Base-by-base conservation (phyloP, 2,113 vertebrate species). In the Psilopogon haemacephalus region DNA sequence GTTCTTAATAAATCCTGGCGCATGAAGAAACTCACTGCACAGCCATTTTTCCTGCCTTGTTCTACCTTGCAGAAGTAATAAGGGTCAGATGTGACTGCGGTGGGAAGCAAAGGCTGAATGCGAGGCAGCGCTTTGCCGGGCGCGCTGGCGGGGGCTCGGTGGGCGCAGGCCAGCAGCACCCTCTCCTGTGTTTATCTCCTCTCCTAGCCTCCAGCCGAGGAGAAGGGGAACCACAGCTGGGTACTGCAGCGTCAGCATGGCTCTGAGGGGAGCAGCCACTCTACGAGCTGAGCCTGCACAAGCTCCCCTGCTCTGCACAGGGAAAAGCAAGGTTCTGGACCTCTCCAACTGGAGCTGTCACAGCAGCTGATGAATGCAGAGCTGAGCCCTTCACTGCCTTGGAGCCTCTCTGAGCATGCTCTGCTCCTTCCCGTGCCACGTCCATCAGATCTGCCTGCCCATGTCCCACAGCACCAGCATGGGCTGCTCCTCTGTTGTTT, bases 11-110 rank as follows among this genome's bases (percentile, higher is more conserved):
- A 94, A 95, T 96, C 93, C 91, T 91, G 92, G 88, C 5, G 77
- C 92, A 95, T 90, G 92, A 94, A 94, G 93, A 92, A 94, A 89
- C 89, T 92, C 93, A 13, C 91, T 81, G 96, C 95, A 95, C 91
- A 92, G 92, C 89, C 95, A 96, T 96, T 96, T 96, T 96, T 96
- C 78, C 94, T 97, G 79, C 92, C 95, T 95, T 93, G 95, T 96
- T 95, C 94, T 95, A 95, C 90, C 93, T 96, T 96, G 94, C 86
- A 96, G 90, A 95, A 94, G 94, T 93, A 95, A 93, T 90, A 96
- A 94, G 94, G 95, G 95, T 93, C 94, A 95, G 95, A 95, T 96
- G 92, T 88, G 94, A 94, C 95, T 75, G 86, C 62, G 20, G 94
- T 64, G 94, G 88, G 60, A 96, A 96, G 96, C 84, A 95, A 94